Evolutionary conservation across 2,797 vertebrate species (phyloP), one percentile per base, ranked within the genome.

Genomic region (Rhinophrynus dorsalis): DNA sequence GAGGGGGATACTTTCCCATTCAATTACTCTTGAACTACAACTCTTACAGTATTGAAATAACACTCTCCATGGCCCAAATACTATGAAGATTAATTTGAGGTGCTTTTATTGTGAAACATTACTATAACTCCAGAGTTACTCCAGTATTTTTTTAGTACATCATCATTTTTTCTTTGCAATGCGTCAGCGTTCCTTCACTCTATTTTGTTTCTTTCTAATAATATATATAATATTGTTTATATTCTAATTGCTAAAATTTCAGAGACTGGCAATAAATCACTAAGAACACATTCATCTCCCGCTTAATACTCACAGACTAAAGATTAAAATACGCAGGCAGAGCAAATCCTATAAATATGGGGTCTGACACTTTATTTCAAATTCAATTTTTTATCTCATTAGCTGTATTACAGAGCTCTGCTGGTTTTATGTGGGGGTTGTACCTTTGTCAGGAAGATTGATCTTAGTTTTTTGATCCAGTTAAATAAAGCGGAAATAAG

Each of bases 361-460:
- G 17, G 18, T 33, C 18, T 9, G 4, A 57, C 11, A 10, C 13
- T 26, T 21, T 27, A 13, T 37, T 57, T 57, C 20, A 8, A 38
- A 8, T 21, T 37, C 13, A 37, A 21, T 57, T 57, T 9, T 55
- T 18, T 37, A 37, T 55, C 29, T 55, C 30, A 18, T 57, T 57
- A 37, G 17, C 10, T 17, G 12, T 57, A 37, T 57, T 38, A 24
- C 30, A 37, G 54, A 38, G 2, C 54, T 57, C 32, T 12, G 54
- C 54, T 57, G 32, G 18, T 21, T 57, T 38, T 38, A 2, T 18
- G 7, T 21, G 15, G 13, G 12, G 54, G n/a, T 57, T 38, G 32
- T 33, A 37, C 18, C 37, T 57, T 37, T 57, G 54, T 23, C 20
- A 57, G 11, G 33, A n/a, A 57, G 33, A 57, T 57, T 57, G 33